Conservation (phyloP, 2,797 vertebrate genomes). For the Lagocephalus sceleratus region DNA sequence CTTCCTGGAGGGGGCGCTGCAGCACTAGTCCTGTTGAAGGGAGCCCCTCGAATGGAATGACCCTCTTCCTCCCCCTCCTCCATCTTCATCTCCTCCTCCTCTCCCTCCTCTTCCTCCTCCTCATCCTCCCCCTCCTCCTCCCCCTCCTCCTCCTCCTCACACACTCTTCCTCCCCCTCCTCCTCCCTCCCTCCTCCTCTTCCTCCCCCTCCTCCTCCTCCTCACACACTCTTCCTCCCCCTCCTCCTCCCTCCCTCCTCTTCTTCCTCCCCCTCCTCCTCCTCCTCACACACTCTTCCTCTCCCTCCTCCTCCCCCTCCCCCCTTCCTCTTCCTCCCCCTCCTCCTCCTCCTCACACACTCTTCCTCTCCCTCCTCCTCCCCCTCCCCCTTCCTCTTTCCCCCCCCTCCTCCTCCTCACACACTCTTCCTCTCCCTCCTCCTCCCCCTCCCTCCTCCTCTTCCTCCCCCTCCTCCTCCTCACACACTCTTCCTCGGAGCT, state of each 20-base stretch:
- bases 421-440: slow-evolving; percentile 15
- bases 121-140: too few relatives aligned
- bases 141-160: too few relatives aligned
- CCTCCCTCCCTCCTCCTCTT: too few relatives aligned
- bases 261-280: too few relatives aligned
- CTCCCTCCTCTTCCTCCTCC: too few relatives aligned
- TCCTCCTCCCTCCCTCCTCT: slow-evolving; percentile 7
- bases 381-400: slow-evolving; percentile 11
- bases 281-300: too few relatives aligned
- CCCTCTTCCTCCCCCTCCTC: too few relatives aligned
- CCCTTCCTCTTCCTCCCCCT: slow-evolving; percentile 5
- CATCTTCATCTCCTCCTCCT: too few relatives aligned
- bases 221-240: slow-evolving; percentile 11
- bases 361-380: slow-evolving; percentile 11
- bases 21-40: too few relatives aligned
- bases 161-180: too few relatives aligned
- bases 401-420: slow-evolving; percentile 25
- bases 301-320: slow-evolving; percentile 60
- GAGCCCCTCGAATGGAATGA: too few relatives aligned
- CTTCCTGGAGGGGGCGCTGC: too few relatives aligned
- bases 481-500: slow-evolving; percentile 15
- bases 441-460: slow-evolving; percentile 55
- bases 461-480: slow-evolving; percentile 31
- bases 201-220: slow-evolving; percentile 15
- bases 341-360: slow-evolving; percentile 19